These are phyloP conservation scores for Lepidotrigona ventralis DNA, from an alignment of 1,140 invertebrate genomes.

Conservation along the genomic window DNA sequence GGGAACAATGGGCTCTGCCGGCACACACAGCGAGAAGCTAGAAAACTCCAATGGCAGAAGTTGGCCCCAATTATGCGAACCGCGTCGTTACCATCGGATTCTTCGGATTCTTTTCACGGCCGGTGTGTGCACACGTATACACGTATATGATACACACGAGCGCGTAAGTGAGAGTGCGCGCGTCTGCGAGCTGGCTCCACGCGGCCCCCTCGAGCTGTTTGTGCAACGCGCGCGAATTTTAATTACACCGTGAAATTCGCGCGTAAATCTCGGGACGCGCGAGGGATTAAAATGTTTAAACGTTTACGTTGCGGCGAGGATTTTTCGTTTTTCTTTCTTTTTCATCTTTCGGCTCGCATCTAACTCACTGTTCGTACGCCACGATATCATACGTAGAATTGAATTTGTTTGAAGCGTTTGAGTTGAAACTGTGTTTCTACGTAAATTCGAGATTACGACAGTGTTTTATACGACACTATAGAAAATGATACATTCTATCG, in stretches of 20 bases:
- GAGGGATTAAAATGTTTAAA: not conserved
- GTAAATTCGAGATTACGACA: no score
- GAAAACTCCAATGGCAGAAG: conserved; percentile 16
- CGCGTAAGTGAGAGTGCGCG: not conserved
- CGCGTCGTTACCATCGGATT: conserved; percentile 13
- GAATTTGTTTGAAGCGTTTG: no score
- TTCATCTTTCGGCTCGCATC: not conserved
- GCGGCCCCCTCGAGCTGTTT: no score
- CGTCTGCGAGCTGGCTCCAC: no score
- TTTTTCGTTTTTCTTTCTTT: no score
- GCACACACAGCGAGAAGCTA: not conserved
- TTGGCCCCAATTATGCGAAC: conserved; percentile 25
- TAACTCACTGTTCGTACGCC: not conserved
- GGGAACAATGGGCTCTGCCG: conserved; percentile 3
- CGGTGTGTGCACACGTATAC: not conserved
- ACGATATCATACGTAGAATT: no score
- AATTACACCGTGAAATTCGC: not conserved
- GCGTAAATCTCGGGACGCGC: not conserved
- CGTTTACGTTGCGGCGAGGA: not conserved
- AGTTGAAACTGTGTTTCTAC: no score
- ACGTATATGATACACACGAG: no score
- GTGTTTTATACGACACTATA: no score
- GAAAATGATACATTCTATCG: no score
- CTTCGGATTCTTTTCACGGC: conserved; percentile 17
- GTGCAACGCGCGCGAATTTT: not conserved